Evolutionary conservation across 2,113 vertebrate species (phyloP).

Genomic region (Myotis davidii): DNA sequence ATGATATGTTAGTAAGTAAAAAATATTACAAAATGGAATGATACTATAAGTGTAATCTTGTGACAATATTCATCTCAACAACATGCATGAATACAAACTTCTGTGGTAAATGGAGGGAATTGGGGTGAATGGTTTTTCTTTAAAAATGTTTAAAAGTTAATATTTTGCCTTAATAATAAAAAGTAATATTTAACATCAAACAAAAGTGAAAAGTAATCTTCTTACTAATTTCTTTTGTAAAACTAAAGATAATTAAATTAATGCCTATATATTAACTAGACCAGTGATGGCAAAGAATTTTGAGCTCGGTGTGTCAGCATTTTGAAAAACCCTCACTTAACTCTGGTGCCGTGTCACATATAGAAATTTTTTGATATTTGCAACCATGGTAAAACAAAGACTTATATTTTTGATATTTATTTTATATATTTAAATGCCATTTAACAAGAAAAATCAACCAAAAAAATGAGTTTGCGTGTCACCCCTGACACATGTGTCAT

Average conservation of each 20-base stretch:
- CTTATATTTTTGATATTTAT: too few relatives aligned
- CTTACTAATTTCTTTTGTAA: slow-evolving; percentile 20
- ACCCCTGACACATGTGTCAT: too few relatives aligned
- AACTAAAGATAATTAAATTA: slow-evolving; percentile 37
- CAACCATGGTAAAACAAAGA: too few relatives aligned
- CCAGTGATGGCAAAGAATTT: too few relatives aligned
- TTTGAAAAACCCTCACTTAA: too few relatives aligned
- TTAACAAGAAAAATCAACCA: too few relatives aligned
- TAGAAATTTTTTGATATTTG: too few relatives aligned
- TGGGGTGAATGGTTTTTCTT: not conserved
- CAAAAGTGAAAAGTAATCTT: slow-evolving; percentile 41
- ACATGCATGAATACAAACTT: not conserved
- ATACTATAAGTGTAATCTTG: not conserved
- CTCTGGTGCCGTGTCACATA: too few relatives aligned
- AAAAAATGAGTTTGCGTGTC: too few relatives aligned
- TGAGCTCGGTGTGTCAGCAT: too few relatives aligned
- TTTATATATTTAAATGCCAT: too few relatives aligned
- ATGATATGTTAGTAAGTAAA: not conserved
- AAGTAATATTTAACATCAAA: slow-evolving; percentile 12
- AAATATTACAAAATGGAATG: not conserved
- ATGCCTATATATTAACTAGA: not conserved
- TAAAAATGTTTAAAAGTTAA: not conserved
- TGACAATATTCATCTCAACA: not conserved
- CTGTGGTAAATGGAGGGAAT: not conserved
- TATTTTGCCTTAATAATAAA: slow-evolving; percentile 36